Conservation (phyloP, 2,797 vertebrate genomes). For the Saxicola maurus region DNA sequence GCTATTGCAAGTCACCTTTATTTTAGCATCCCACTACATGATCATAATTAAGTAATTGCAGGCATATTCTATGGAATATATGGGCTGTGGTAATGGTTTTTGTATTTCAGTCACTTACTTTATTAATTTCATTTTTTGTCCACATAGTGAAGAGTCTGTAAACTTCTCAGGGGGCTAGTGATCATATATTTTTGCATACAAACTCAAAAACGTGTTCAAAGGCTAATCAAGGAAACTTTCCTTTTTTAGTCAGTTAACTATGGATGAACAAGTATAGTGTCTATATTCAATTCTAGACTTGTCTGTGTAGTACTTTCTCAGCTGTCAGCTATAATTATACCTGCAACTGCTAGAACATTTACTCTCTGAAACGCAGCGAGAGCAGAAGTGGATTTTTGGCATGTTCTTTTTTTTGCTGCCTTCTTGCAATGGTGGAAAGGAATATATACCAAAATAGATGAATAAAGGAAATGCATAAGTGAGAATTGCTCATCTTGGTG, state of each 20-base stretch:
- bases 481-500: background rate
- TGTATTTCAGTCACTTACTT: background rate
- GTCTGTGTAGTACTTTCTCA: background rate
- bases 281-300: background rate
- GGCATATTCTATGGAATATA: background rate
- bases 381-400: background rate
- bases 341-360: background rate
- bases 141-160: background rate
- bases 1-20: background rate
- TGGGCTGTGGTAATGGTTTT: background rate
- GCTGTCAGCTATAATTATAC: slow-evolving; percentile 31
- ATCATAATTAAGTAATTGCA: background rate
- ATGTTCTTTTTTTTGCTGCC: background rate
- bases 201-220: background rate
- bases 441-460: background rate
- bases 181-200: background rate
- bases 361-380: background rate
- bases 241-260: background rate
- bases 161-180: background rate
- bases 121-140: background rate
- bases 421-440: background rate
- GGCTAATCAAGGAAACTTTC: background rate
- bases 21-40: background rate
- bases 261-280: background rate
- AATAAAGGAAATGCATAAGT: background rate